Percentiles rank a stretch among this genome's conserved stretches.
phyloP scores from a whole-genome alignment of 2,113 vertebrate genomes.

The Megaceryle torquata region DNA sequence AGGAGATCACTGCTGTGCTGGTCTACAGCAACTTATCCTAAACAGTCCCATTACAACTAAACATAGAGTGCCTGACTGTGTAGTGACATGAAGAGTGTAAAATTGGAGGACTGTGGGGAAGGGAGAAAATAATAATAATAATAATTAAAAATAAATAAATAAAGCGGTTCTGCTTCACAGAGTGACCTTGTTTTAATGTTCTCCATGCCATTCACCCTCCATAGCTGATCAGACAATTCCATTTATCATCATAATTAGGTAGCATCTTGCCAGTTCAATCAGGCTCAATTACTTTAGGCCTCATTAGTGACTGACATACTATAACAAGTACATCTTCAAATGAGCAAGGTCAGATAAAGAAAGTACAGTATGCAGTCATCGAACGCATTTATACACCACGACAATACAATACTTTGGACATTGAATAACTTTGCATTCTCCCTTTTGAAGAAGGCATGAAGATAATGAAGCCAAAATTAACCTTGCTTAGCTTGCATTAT shows the following conservation, averaged over 20 bases:
- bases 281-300: constrained; percentile 87
- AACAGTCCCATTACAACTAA: background rate
- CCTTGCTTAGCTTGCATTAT: constrained; percentile 35
- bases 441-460: background rate
- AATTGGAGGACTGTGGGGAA: background rate
- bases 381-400: constrained; percentile 52
- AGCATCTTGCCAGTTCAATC: constrained; percentile 87
- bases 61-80: background rate
- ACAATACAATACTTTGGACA: constrained; percentile 7
- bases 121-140: background rate
- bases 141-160: background rate
- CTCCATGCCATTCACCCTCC: constrained; percentile 76
- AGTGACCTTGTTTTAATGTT: constrained; percentile 82
- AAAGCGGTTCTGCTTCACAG: constrained; percentile 67
- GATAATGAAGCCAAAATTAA: constrained; percentile 34
- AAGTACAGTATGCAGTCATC: constrained; percentile 54
- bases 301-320: constrained; percentile 86
- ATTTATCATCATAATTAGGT: constrained; percentile 89
- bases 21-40: background rate
- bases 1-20: background rate
- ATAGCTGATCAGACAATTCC: constrained; percentile 80
- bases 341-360: constrained; percentile 77
- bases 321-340: constrained; percentile 76
- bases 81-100: background rate
- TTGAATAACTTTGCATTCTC: constrained; percentile 6